phyloP scores from a whole-genome alignment of 2,113 vertebrate species.

The Spermophilus dauricus region DNA sequence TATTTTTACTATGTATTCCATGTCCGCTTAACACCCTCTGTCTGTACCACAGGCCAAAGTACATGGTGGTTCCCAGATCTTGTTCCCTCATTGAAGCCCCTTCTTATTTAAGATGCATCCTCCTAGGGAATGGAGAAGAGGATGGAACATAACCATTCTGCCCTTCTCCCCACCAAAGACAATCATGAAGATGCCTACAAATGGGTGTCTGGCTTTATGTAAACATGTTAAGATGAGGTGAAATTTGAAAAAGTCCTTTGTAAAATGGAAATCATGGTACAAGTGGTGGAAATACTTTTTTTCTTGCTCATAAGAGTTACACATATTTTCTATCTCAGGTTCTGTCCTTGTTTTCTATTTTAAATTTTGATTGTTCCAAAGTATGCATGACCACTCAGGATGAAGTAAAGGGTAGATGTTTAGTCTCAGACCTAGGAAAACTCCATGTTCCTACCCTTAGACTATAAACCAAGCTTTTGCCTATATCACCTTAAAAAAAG shows the following conservation, averaged over 20 bases:
- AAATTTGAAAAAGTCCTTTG: constrained; percentile 30
- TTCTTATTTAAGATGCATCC: background rate
- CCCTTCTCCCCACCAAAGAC: accelerated
- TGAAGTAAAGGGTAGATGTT: background rate
- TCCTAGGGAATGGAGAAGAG: background rate
- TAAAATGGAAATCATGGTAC: background rate
- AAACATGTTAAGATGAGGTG: background rate
- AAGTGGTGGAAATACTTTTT: background rate
- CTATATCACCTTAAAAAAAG: background rate
- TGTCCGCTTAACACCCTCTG: background rate
- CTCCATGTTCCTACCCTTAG: background rate
- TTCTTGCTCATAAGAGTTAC: background rate
- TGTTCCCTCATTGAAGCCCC: no score
- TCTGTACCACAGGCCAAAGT: background rate
- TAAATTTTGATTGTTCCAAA: background rate
- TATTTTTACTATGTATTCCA: background rate
- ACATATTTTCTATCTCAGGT: background rate
- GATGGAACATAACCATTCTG: accelerated
- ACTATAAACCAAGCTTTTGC: background rate
- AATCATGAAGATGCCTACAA: background rate
- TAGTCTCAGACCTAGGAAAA: background rate
- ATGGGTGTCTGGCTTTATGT: background rate
- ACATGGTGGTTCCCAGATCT: background rate
- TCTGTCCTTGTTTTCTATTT: background rate
- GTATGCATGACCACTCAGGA: background rate